A percentile compares a stretch with the other conserved stretches of the same genome.
Evolutionary conservation across 2,797 vertebrate genomes (phyloP).

Genomic region (Dermochelys coriacea): DNA sequence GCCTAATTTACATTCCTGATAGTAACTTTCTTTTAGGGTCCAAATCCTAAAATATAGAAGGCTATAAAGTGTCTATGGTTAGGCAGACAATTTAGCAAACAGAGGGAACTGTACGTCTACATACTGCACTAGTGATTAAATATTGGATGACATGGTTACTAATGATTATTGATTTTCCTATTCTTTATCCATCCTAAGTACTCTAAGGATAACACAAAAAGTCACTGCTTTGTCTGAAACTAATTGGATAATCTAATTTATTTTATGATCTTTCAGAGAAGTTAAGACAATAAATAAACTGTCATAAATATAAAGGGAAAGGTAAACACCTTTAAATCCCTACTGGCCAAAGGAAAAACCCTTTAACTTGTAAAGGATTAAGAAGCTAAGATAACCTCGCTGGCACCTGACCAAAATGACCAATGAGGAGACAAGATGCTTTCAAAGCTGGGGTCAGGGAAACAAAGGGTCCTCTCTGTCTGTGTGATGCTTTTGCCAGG

Average conservation of each 20-base stretch:
- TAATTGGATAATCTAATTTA: slow-evolving; percentile 67
- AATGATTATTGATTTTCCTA: slow-evolving; percentile 59
- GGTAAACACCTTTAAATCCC: no score
- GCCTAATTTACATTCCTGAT: background rate
- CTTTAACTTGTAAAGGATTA: no score
- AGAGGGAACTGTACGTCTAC: background rate
- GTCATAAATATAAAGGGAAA: no score
- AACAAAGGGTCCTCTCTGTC: no score
- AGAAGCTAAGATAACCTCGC: no score
- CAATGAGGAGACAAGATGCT: no score
- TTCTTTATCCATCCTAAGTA: slow-evolving; percentile 52
- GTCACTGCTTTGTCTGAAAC: slow-evolving; percentile 57
- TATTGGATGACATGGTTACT: slow-evolving; percentile 11
- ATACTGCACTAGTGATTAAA: slow-evolving; percentile 43
- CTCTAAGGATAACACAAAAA: slow-evolving; percentile 59
- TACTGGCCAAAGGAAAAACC: no score
- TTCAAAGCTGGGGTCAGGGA: no score
- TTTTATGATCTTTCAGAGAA: background rate
- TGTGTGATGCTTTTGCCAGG: no score
- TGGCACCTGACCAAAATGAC: no score
- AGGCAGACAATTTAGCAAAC: background rate
- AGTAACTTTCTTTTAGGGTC: background rate
- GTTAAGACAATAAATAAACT: slow-evolving; percentile 20
- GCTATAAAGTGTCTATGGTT: slow-evolving; percentile 32
- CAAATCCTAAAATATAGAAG: slow-evolving; percentile 3